phyloP scores from a whole-genome alignment of 2,797 vertebrate genomes.

The Pseudomugil gertrudae region DNA sequence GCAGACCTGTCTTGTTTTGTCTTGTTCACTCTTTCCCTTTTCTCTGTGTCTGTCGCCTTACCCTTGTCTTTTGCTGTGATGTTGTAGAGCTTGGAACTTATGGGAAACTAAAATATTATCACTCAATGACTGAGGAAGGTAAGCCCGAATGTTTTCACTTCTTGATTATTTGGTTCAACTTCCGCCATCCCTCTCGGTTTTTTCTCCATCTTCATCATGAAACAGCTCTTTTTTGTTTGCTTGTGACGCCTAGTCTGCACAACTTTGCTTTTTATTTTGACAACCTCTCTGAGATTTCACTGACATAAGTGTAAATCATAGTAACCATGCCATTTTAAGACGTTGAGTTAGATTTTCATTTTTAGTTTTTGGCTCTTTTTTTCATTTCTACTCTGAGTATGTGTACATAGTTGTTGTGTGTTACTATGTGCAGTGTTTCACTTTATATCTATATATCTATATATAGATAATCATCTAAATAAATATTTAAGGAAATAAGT shows the following conservation, averaged over 20 bases:
- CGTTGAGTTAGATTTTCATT: slow-evolving; percentile 28
- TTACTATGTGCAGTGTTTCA: slow-evolving; percentile 53
- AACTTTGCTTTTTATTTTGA: slow-evolving; percentile 64
- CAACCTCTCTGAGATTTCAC: slow-evolving; percentile 86
- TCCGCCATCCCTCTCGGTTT: slow-evolving; percentile 54
- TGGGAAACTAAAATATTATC: slow-evolving; percentile 99
- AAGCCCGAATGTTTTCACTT: slow-evolving; percentile 88
- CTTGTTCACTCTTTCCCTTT: slow-evolving; percentile 78
- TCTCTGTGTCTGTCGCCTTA: slow-evolving; percentile 91
- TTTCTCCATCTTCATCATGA: slow-evolving; percentile 52
- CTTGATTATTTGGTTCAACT: slow-evolving; percentile 66
- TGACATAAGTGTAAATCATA: slow-evolving; percentile 82
- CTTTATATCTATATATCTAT: slow-evolving; percentile 5
- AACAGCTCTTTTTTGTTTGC: slow-evolving; percentile 38
- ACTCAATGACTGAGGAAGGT: slow-evolving; percentile 99
- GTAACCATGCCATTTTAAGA: slow-evolving; percentile 57
- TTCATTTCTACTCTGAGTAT: slow-evolving; percentile 19
- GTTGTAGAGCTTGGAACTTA: slow-evolving; percentile 99
- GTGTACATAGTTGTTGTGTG: slow-evolving; percentile 46
- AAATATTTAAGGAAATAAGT: slow-evolving; percentile 10
- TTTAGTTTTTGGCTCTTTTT: slow-evolving; percentile 17
- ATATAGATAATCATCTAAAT: not conserved
- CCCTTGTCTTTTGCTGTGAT: slow-evolving; percentile 98
- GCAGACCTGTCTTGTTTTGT: slow-evolving; percentile 69
- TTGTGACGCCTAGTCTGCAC: slow-evolving; percentile 60